phyloP scores from a whole-genome alignment of 2,888 invertebrate genomes.

The Ichneumoninae sp. region DNA sequence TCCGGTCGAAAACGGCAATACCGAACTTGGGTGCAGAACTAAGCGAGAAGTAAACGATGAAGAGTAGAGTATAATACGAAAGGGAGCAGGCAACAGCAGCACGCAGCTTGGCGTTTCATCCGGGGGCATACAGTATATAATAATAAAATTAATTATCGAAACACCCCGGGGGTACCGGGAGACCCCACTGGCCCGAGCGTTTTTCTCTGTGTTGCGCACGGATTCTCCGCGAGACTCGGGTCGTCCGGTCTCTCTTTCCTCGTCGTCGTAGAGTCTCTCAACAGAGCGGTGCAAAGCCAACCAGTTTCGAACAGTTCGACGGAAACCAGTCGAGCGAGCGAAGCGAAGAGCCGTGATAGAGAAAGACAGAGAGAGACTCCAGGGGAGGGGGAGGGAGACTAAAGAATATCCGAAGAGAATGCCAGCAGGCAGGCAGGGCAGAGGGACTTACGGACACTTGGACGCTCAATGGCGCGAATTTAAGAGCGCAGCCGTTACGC shows the following conservation, averaged over 20 bases:
- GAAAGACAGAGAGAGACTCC: slow-evolving; percentile 52
- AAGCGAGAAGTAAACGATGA: slow-evolving; percentile 4
- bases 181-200: slow-evolving; percentile 67
- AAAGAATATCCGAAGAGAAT: slow-evolving; percentile 68
- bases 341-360: slow-evolving; percentile 65
- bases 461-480: slow-evolving; percentile 84
- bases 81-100: slow-evolving; percentile 11
- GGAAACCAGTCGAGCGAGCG: slow-evolving; percentile 81
- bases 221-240: slow-evolving; percentile 60
- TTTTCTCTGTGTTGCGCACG: slow-evolving; percentile 53
- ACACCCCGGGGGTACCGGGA: slow-evolving; percentile 66
- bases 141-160: slow-evolving; percentile 78
- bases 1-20: not conserved
- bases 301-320: slow-evolving; percentile 82
- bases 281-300: slow-evolving; percentile 74
- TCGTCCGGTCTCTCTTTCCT: slow-evolving; percentile 50
- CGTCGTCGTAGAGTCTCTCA: slow-evolving; percentile 55
- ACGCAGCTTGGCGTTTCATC: slow-evolving; percentile 44
- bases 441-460: slow-evolving; percentile 82
- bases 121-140: slow-evolving; percentile 62
- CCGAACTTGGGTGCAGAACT: slow-evolving; percentile 10
- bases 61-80: slow-evolving; percentile 10
- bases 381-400: slow-evolving; percentile 56
- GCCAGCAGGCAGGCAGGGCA: slow-evolving; percentile 61
- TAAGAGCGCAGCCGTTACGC: slow-evolving; percentile 83